These are phyloP conservation scores for Umimayanthus kanabou DNA, from an alignment of 92 coral and sea anemone genomes.

Conservation along the genomic window DNA sequence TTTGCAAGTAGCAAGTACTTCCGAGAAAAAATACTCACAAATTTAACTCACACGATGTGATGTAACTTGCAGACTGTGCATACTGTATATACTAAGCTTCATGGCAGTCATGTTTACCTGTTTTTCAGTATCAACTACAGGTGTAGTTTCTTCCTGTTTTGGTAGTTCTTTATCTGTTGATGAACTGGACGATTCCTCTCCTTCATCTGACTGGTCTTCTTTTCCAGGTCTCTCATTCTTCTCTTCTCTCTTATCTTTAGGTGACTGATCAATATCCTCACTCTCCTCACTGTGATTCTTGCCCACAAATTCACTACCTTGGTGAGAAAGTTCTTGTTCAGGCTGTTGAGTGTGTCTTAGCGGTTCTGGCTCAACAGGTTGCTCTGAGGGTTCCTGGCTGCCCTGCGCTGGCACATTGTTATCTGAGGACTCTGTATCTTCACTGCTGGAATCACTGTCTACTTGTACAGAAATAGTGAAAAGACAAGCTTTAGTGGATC, in stretches of 20 bases:
- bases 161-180: slow-evolving; percentile 6
- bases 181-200: slow-evolving; percentile 23
- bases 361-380: not conserved
- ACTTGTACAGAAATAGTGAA: not conserved
- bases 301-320: not conserved
- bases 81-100: too few species aligned
- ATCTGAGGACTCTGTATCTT: slow-evolving; percentile 21
- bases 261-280: not conserved
- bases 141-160: not conserved
- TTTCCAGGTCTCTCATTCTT: not conserved
- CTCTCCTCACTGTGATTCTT: not conserved
- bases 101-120: not conserved
- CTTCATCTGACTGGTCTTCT: slow-evolving; percentile 6
- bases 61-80: too few species aligned
- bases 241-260: not conserved
- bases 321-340: not conserved
- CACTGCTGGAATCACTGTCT: slow-evolving; percentile 32
- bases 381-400: not conserved
- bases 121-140: not conserved
- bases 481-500: too few species aligned
- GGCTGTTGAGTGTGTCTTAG: not conserved
- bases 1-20: too few species aligned
- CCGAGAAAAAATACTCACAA: too few species aligned
- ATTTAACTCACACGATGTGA: too few species aligned
- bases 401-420: not conserved